These are phyloP conservation scores for Tricholaema leucomelas DNA, from an alignment of 2,113 vertebrate species.

Conservation along the genomic window DNA sequence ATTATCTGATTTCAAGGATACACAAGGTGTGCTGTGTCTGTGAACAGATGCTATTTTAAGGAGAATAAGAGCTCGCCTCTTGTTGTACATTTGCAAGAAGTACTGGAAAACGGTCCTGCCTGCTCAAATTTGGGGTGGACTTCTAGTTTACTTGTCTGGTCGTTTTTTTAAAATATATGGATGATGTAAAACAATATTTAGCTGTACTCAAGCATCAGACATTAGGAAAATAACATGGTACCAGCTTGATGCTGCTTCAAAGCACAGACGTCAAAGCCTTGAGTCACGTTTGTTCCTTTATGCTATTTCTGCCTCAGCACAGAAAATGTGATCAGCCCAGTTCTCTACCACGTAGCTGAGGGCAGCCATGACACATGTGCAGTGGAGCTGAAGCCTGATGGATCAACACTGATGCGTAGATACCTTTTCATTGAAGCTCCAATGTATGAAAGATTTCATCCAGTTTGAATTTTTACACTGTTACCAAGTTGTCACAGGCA, in stretches of 20 bases:
- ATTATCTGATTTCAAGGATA: neutral
- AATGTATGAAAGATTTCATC: neutral
- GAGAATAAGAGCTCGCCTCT: neutral
- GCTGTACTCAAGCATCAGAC: neutral
- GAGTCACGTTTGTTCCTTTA: neutral
- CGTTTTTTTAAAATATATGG: neutral
- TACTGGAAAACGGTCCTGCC: neutral
- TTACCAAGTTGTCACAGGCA: neutral
- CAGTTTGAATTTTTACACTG: neutral
- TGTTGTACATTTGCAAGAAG: neutral
- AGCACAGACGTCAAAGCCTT: neutral
- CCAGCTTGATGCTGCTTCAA: neutral
- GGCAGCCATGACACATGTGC: neutral
- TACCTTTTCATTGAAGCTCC: neutral
- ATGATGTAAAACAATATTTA: neutral
- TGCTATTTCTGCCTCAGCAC: neutral
- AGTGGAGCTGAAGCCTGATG: neutral
- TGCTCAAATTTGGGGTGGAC: neutral
- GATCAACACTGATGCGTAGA: neutral
- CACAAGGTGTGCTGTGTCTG: neutral
- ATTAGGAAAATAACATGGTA: neutral
- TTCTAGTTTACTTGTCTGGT: neutral
- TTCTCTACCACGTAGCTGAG: neutral
- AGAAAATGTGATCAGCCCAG: neutral
- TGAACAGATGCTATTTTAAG: neutral